These are phyloP conservation scores for Erethizon dorsatum DNA, from an alignment of 2,797 vertebrate species.

Conservation along the genomic window DNA sequence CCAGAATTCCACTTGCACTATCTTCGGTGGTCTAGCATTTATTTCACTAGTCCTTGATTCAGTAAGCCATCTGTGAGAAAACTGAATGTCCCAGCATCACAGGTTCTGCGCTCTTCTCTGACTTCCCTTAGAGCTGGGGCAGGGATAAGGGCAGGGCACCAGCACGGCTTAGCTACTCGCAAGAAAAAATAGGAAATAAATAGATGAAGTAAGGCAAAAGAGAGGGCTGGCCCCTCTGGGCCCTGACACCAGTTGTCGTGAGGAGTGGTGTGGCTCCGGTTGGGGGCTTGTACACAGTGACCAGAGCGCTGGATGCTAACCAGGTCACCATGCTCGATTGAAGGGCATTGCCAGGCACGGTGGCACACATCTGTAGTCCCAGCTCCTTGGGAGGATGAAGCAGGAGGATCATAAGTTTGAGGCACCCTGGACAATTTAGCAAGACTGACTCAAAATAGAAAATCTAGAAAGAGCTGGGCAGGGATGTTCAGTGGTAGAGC, in stretches of 20 bases:
- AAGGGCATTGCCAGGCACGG: background rate
- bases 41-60: conserved; percentile 89
- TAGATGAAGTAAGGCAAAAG: conserved; percentile 24
- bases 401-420: background rate
- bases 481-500: background rate
- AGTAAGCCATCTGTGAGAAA: conserved; percentile 75
- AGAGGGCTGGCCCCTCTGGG: background rate
- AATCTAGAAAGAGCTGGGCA: background rate
- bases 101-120: conserved; percentile 67
- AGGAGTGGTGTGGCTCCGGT: background rate
- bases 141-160: background rate
- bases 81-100: conserved; percentile 76
- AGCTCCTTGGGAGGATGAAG: background rate
- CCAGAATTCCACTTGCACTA: background rate
- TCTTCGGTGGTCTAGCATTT: conserved; percentile 82
- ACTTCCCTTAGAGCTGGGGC: background rate
- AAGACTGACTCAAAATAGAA: background rate
- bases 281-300: no score
- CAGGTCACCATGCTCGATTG: background rate
- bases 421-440: background rate
- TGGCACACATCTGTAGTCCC: background rate
- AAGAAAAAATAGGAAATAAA: conserved; percentile 75
- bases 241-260: background rate
- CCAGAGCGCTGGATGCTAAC: background rate
- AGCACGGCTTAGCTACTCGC: background rate